Conservation (phyloP, 2,888 invertebrate genomes). For the Polydrusus cervinus region DNA sequence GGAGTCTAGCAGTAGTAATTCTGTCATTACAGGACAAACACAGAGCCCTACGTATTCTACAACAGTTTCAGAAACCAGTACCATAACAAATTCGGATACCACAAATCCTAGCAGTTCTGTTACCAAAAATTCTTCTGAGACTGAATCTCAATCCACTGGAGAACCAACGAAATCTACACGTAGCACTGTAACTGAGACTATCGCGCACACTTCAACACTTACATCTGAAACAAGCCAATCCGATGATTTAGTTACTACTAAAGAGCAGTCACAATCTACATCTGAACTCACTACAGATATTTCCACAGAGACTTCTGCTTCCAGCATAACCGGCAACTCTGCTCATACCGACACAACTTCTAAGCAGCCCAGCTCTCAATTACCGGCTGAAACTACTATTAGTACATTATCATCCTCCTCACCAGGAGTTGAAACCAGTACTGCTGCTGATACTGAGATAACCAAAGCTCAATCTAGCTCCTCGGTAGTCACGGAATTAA, state of each 20-base stretch:
- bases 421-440: background rate
- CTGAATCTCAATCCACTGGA: background rate
- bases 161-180: background rate
- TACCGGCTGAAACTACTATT: too few relatives aligned
- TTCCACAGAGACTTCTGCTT: background rate
- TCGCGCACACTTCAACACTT: background rate
- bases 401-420: too few relatives aligned
- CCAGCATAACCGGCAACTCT: too few relatives aligned
- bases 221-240: background rate
- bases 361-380: too few relatives aligned
- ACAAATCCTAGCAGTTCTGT: too few relatives aligned
- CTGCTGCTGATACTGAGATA: background rate
- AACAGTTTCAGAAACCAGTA: slow-evolving; percentile 15
- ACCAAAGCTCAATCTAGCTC: too few relatives aligned
- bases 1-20: background rate
- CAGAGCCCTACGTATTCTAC: background rate
- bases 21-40: slow-evolving; percentile 18
- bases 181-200: background rate
- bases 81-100: background rate
- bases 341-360: too few relatives aligned
- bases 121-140: slow-evolving; percentile 11
- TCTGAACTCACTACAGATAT: background rate
- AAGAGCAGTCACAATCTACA: background rate
- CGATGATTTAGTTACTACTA: background rate
- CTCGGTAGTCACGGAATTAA: background rate